phyloP scores from a whole-genome alignment of 1,140 invertebrate genomes.

The Drosophila setifemur region DNA sequence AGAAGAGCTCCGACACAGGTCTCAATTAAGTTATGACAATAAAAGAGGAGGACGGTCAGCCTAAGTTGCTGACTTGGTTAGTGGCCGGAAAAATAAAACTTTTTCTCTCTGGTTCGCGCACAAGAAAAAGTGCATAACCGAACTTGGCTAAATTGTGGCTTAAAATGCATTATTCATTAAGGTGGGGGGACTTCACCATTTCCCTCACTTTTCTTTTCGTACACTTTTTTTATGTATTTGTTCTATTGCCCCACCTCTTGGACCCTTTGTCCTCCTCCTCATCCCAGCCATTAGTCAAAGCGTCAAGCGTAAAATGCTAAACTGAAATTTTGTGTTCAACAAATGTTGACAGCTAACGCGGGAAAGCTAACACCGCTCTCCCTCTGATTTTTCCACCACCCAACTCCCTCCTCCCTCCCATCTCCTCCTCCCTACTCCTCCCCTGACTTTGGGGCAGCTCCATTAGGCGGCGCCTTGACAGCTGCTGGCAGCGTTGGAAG shows the following conservation, averaged over 20 bases:
- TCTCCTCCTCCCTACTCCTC: neutral
- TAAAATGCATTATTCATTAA: slow-evolving; percentile 77
- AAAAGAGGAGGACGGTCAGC: too few relatives aligned
- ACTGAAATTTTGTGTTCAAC: slow-evolving; percentile 77
- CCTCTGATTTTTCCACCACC: neutral
- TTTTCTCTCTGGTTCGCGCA: too few relatives aligned
- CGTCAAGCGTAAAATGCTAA: slow-evolving; percentile 78
- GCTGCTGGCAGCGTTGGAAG: slow-evolving; percentile 52
- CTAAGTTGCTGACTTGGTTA: slow-evolving; percentile 46
- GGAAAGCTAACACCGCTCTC: slow-evolving; percentile 32
- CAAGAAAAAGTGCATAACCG: slow-evolving; percentile 9
- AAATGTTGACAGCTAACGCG: slow-evolving; percentile 69
- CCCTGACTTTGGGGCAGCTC: slow-evolving; percentile 22
- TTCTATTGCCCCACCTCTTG: neutral
- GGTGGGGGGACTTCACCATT: neutral
- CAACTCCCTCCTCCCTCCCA: neutral
- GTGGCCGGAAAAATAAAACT: slow-evolving; percentile 45
- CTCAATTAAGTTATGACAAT: slow-evolving; percentile 56
- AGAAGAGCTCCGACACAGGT: neutral
- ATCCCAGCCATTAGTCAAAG: slow-evolving; percentile 63
- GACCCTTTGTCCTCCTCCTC: neutral
- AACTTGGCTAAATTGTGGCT: slow-evolving; percentile 68
- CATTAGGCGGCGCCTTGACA: slow-evolving; percentile 61
- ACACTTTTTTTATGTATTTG: neutral
- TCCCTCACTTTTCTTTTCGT: neutral